Percentiles rank a stretch among this genome's conserved stretches.
Evolutionary conservation across 37 sponge, comb jelly and placozoan genomes (phyloP).

Genomic region (Petrosia ficiformis): DNA sequence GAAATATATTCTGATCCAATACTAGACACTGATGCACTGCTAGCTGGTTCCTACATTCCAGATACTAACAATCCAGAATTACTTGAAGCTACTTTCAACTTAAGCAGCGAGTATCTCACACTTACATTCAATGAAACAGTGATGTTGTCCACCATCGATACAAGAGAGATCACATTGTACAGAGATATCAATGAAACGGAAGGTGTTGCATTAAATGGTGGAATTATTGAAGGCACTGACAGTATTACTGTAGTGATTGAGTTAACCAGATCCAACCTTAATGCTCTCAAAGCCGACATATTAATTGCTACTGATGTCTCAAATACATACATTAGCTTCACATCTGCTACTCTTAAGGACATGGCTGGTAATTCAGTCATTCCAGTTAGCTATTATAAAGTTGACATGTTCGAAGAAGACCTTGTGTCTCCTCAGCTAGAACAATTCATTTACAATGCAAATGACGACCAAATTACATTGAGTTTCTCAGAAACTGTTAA

Average conservation of each 20-base stretch:
- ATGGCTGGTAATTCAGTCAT: conserved; percentile 51
- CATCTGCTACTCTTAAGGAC: conserved; percentile 44
- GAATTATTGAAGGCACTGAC: conserved; percentile 27
- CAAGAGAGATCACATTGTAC: conserved; percentile 66
- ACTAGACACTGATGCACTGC: conserved; percentile 40
- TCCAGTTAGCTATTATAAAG: conserved; percentile 15
- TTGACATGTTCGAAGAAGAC: conserved; percentile 42
- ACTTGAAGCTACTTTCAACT: conserved; percentile 50
- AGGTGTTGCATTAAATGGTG: conserved; percentile 53
- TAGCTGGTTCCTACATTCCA: conserved; percentile 24
- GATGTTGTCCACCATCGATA: conserved; percentile 50
- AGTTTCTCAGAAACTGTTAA: conserved; percentile 83
- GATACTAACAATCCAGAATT: conserved; percentile 62
- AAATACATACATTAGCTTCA: conserved; percentile 57
- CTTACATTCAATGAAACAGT: conserved; percentile 86
- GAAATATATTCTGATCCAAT: conserved; percentile 48
- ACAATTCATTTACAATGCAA: conserved; percentile 62
- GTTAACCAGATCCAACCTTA: conserved; percentile 51
- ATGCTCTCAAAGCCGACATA: conserved; percentile 57
- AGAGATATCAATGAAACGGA: conserved; percentile 9
- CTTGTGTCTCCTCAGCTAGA: conserved; percentile 48
- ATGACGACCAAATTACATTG: conserved; percentile 47
- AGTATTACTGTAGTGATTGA: conserved; percentile 33
- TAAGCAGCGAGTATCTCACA: conserved; percentile 55
- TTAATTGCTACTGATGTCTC: conserved; percentile 41